These are phyloP conservation scores for Orientallactaga sibirica DNA, from an alignment of 2,797 vertebrate species.

Conservation along the genomic window DNA sequence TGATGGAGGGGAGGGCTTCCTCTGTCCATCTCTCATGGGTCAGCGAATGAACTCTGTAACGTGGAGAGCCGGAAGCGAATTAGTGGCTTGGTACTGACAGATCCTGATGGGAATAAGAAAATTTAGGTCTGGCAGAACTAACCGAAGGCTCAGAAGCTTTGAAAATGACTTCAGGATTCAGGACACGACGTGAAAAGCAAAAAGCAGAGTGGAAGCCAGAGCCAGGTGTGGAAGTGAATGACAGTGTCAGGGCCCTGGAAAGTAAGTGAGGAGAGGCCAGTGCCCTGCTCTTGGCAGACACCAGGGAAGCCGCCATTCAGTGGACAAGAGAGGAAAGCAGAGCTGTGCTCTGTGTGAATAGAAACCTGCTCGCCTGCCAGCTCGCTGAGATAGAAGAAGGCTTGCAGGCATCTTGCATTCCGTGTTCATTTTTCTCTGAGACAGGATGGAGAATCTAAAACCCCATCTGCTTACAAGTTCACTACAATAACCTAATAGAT, in stretches of 20 bases:
- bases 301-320: constrained; percentile 27
- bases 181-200: not conserved
- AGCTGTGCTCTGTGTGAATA: not conserved
- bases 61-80: constrained; percentile 74
- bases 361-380: constrained; percentile 21
- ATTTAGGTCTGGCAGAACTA: constrained; percentile 56
- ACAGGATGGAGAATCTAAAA: constrained; percentile 74
- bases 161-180: constrained; percentile 38
- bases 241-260: not conserved
- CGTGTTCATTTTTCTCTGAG: constrained; percentile 78
- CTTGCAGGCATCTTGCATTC: constrained; percentile 8
- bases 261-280: constrained; percentile 27
- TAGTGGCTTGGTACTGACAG: constrained; percentile 67
- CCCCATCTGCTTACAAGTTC: constrained; percentile 71
- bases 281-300: not conserved
- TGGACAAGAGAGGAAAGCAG: not conserved
- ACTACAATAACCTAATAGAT: constrained; percentile 55
- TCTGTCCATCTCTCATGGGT: constrained; percentile 77
- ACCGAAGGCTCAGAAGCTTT: constrained; percentile 33
- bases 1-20: constrained; percentile 76
- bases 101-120: constrained; percentile 66
- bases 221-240: constrained; percentile 22
- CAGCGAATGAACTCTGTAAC: constrained; percentile 75
- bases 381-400: not conserved
- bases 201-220: not conserved